Evolutionary conservation across 2,888 invertebrate genomes (phyloP), one percentile per base, ranked within the genome.

Genomic region (Chironomus riparius): DNA sequence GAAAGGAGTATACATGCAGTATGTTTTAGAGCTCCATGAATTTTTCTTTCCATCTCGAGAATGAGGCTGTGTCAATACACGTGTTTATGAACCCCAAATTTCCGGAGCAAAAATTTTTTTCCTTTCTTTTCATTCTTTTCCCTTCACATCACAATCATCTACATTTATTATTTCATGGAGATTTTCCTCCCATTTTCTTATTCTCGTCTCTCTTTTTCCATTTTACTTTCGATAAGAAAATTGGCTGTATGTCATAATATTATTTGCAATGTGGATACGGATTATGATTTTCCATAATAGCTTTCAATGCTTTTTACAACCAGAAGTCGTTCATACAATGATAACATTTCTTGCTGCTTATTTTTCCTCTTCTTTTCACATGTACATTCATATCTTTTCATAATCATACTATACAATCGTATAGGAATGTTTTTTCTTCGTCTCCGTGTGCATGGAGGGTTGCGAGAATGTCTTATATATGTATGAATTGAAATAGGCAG

Each of bases 21-120:
- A 56, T 18, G 56, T 18, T 56, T 56, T 38, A 56, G 24, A 65
- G 74, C 74, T 68, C 74, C 74, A 75, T 47, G 47, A 69, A 69
- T 65, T 38, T 28, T 38, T 38, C 38, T 38, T 38, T 38, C 38
- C 38, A 10, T 38, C 38, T 38, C 6, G 12, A 65, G 24, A 73
- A 7, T 21, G 6, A 56, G 56, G 56, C 50, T 50, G 65, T 56
- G n/a, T 47, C n/a, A 62, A 68, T 68, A 76, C 76, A 77, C 77
- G 76, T 76, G 77, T 77, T 76, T 77, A 72, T 73, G 76, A 77
- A 72, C 73, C 77, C 76, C 76, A 77, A 76, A 77, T 77, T 77
- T 77, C 77, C 77, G 77, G 72, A 48, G 62, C 74, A 24, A 22
- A 61, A 13, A 47, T n/a, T 18, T 56, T n/a, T 18, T 18, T 56